phyloP scores from a whole-genome alignment of 2,113 vertebrate genomes.

The Globicephala melas region DNA sequence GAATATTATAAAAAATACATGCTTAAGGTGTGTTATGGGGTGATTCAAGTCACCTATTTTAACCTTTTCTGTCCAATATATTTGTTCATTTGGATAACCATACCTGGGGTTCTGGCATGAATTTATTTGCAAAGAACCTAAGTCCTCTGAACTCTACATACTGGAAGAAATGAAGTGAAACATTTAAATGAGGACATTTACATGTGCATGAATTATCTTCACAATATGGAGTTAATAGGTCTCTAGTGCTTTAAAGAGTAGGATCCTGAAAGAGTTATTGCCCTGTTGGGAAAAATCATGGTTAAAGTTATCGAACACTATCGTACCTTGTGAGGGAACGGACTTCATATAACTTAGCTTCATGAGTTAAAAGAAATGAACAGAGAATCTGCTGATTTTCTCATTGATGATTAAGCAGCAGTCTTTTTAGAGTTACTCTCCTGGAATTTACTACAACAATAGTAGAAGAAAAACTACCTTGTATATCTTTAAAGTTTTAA shows the following conservation, averaged over 20 bases:
- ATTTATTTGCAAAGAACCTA: constrained; percentile 40
- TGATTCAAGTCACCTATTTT: background rate
- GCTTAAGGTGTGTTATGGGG: background rate
- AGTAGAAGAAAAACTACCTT: background rate
- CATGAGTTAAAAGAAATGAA: constrained; percentile 24
- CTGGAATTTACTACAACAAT: constrained; percentile 26
- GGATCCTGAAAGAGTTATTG: background rate
- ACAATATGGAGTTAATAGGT: background rate
- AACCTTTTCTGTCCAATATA: background rate
- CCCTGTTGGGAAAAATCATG: constrained; percentile 7
- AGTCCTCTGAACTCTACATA: constrained; percentile 1
- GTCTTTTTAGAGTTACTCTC: constrained; percentile 32
- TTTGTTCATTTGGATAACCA: constrained; percentile 2
- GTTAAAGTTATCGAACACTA: constrained; percentile 28
- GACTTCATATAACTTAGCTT: constrained; percentile 8
- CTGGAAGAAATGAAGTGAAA: background rate
- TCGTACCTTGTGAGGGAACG: constrained; percentile 11
- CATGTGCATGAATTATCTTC: constrained; percentile 20
- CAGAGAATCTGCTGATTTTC: background rate
- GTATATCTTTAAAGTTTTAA: constrained; percentile 21
- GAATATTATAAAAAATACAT: background rate
- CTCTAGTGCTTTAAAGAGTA: constrained; percentile 8
- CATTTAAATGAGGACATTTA: constrained; percentile 37
- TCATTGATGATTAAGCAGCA: constrained; percentile 30
- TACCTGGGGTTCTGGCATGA: background rate